Evolutionary conservation across 2,888 invertebrate genomes (phyloP), one percentile per base, ranked within the genome.

Genomic region (Thecophora atra): DNA sequence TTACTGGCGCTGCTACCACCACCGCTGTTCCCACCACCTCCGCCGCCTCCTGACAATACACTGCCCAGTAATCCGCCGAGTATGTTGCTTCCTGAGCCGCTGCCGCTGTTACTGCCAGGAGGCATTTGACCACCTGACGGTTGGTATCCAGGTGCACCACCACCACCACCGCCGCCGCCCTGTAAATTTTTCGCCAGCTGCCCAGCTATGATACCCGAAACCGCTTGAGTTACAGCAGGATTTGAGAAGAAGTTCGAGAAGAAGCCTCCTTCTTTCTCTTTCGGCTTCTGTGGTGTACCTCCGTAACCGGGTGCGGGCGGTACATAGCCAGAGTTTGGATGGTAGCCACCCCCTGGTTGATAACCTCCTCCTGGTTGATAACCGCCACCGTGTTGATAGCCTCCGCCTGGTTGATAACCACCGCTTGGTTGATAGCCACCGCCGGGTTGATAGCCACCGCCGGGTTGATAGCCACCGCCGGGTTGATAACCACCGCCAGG

Each of bases 151-250:
- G 80, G 79, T 60, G 78, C 78, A 0, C 79, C 78, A 21, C 77
- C 78, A 13, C 78, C 80, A 1, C 1, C 74, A 17, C 77, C 77
- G 15, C 83, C 83, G 8, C 86, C 84, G 1, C 86, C 85, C 64
- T 84, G 81, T 26, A 86, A 77, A 44, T 82, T 78, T 73, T 86
- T 86, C 54, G 84, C 80, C 63, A 86, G 83, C 79, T 86, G 86
- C 58, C 84, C 85, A 63, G 86, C 84, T 79, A 86, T 83, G 65
- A 86, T 80, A 73, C 86, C 86, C 72, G 82, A 81, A 47, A 86
- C 83, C 28, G 86, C 86, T 77, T 85, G 83, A 81, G 81, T 82
- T 64, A 86, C 84, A 72, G 82, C 80, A 73, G 86, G 86, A 77
- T 83, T 85, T 26, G 83, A 83, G 62, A 86, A 80, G 77, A 86